Conservation (phyloP, 2,888 invertebrate species). For the Lamellibrachia satsuma region DNA sequence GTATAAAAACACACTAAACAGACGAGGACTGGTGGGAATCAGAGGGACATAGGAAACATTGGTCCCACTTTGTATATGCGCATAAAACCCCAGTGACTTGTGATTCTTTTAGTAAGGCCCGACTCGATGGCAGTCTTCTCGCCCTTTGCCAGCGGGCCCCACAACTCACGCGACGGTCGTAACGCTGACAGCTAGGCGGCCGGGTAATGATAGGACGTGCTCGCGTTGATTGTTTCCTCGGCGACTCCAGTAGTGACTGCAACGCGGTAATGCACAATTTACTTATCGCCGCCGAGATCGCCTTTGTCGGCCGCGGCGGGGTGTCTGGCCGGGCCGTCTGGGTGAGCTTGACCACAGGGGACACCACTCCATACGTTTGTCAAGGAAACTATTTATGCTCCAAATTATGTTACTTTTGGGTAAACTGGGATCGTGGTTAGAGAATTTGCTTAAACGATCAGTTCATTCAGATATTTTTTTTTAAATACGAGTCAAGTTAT, state of each 20-base stretch:
- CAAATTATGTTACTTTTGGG: no score
- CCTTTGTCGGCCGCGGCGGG: background rate
- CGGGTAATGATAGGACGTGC: background rate
- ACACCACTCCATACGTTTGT: background rate
- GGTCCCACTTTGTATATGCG: no score
- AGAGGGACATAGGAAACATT: no score
- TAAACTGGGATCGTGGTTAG: no score
- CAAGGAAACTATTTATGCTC: background rate
- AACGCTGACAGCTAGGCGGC: background rate
- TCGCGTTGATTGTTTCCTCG: background rate
- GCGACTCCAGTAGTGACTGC: background rate
- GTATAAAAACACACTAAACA: no score
- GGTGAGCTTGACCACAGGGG: background rate
- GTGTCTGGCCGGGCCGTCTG: background rate
- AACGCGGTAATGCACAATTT: background rate
- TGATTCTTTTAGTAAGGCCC: background rate
- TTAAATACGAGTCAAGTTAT: no score
- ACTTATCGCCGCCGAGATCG: background rate
- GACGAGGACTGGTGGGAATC: no score
- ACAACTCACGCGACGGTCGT: background rate
- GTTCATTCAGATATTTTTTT: no score
- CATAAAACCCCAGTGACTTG: no score
- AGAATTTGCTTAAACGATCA: no score
- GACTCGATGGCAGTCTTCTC: background rate
- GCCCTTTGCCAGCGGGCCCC: background rate